These are phyloP conservation scores for Miltochrista miniata DNA, from an alignment of 2,888 invertebrate genomes.

Conservation along the genomic window DNA sequence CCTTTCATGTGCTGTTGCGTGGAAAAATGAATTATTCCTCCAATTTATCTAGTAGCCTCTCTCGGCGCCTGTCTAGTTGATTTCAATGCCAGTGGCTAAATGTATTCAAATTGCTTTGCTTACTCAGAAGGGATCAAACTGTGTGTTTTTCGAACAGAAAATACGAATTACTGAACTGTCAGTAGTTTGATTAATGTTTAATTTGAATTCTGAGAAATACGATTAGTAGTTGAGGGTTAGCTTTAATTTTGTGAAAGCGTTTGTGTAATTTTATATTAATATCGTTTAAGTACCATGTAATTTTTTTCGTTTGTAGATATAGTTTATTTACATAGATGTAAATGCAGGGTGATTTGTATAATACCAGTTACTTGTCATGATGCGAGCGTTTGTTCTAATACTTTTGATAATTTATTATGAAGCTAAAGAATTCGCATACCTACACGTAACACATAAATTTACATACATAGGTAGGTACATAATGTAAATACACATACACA, in stretches of 20 bases:
- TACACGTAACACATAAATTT: too few relatives aligned
- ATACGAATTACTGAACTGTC: slow-evolving; percentile 23
- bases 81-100: slow-evolving; percentile 40
- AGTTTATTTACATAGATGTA: too few relatives aligned
- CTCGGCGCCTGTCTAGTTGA: slow-evolving; percentile 51
- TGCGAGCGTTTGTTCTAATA: too few relatives aligned
- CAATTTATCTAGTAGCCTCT: slow-evolving; percentile 65
- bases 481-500: too few relatives aligned
- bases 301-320: too few relatives aligned
- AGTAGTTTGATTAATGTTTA: slow-evolving; percentile 26
- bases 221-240: not conserved
- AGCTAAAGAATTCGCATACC: too few relatives aligned
- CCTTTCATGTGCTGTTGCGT: slow-evolving; percentile 63
- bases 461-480: too few relatives aligned
- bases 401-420: too few relatives aligned
- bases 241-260: not conserved
- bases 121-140: slow-evolving; percentile 19
- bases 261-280: too few relatives aligned
- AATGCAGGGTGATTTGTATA: too few relatives aligned
- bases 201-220: slow-evolving; percentile 1
- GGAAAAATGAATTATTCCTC: slow-evolving; percentile 77
- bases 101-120: slow-evolving; percentile 32
- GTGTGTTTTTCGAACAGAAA: slow-evolving; percentile 27
- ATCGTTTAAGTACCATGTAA: too few relatives aligned
- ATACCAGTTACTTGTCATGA: too few relatives aligned